Evolutionary conservation across 30 jellyfish, hydroid and myxozoan species (phyloP), one percentile per base, ranked within the genome.

Genomic region (Turritopsis rubra): DNA sequence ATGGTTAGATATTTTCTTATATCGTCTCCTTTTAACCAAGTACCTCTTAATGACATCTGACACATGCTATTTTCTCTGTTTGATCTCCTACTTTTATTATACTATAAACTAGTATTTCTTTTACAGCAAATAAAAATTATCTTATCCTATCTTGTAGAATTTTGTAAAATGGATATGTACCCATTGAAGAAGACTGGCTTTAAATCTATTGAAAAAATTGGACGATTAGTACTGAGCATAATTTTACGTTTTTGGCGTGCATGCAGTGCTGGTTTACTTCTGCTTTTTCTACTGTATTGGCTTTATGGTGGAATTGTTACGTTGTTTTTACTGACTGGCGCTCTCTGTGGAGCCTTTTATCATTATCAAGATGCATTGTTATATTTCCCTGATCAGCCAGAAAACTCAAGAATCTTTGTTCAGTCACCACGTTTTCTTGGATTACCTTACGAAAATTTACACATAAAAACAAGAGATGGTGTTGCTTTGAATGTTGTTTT

Each of bases 321-420:
- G 29, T 83, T 91, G 29, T 53, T 91, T 28, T 80, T 91, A 20
- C 78, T 91, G 18, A 91, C 87, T 1, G 65, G 89, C 73, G 97
- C 97, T 4, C 53, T 91, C 7, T 84, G 87, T 29, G 97, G 97
- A 41, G 97, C 97, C 30, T 91, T 91, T 84, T 91, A 82, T 81
- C 97, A 91, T 81, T 91, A 88, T 23, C 97, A 91, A 81, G 97
- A 91, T 84, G 96, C 95, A 27, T 74, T 91, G n/a, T 70, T 91
- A 80, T 91, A 81, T 84, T 91, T 91, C 80, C 97, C 97, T 70
- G 96, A 91, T 78, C 97, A 91, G 79, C 97, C 97, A 29, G 97
- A 91, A 71, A 88, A 94, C 22, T 91, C 97, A 18, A 31, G 97
- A 53, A 78, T 91, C 18, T 91, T 72, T 79, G 97, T 91, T 8